phyloP scores from a whole-genome alignment of 2,888 invertebrate genomes.

The Drosophila kanekoi region DNA sequence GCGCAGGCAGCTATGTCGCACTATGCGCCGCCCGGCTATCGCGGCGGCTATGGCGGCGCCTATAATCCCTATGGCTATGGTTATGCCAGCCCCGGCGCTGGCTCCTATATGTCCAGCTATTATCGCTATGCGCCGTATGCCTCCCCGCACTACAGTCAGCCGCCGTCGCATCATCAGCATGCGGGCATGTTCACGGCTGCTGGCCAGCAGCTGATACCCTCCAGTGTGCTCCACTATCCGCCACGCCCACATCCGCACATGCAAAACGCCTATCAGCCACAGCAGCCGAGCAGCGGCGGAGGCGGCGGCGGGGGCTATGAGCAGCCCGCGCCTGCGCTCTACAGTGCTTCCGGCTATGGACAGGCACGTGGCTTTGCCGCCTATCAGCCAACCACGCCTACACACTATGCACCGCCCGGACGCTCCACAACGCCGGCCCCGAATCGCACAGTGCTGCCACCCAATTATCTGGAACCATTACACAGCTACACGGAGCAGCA shows the following conservation, averaged over 20 bases:
- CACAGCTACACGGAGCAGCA: constrained; percentile 60
- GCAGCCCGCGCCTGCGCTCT: constrained; percentile 64
- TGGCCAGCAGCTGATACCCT: constrained; percentile 78
- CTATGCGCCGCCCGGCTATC: constrained; percentile 58
- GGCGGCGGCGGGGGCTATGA: constrained; percentile 46
- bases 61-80: constrained; percentile 56
- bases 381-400: constrained; percentile 46
- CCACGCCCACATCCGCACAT: constrained; percentile 52
- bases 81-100: constrained; percentile 36
- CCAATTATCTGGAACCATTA: constrained; percentile 64
- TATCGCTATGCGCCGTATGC: constrained; percentile 73
- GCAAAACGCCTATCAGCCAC: constrained; percentile 26
- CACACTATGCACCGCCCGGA: constrained; percentile 62
- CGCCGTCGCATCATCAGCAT: constrained; percentile 34
- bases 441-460: constrained; percentile 73
- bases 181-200: constrained; percentile 75
- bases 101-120: constrained; percentile 66
- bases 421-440: constrained; percentile 69
- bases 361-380: constrained; percentile 62
- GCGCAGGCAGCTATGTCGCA: constrained; percentile 62
- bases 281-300: constrained; percentile 15
- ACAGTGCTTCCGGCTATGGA: constrained; percentile 64
- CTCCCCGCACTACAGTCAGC: constrained; percentile 69
- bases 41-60: constrained; percentile 50
- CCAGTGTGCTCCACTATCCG: constrained; percentile 81